A percentile compares a stretch with the other conserved stretches of the same genome.
These are phyloP conservation scores for Tuberolachnus salignus DNA, from an alignment of 2,888 invertebrate genomes.

Conservation along the genomic window DNA sequence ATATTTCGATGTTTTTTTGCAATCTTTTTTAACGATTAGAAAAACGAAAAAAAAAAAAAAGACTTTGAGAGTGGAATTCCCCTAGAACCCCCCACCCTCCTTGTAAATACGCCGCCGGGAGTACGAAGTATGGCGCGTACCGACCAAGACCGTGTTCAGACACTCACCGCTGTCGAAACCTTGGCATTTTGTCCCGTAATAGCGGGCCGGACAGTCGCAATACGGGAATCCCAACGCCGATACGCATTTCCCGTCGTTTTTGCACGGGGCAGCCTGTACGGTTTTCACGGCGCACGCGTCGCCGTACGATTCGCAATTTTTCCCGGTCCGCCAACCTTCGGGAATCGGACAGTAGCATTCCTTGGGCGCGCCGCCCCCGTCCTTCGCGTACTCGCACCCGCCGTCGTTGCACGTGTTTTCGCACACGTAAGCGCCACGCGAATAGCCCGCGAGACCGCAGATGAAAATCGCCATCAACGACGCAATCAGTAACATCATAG, in stretches of 20 bases:
- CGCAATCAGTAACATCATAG: too few species aligned
- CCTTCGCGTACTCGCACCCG: not conserved
- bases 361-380: not conserved
- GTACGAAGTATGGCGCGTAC: too few species aligned
- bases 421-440: not conserved
- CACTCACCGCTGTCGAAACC: not conserved
- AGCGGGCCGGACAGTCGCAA: not conserved
- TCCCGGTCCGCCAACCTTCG: not conserved
- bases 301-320: not conserved
- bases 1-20: too few species aligned
- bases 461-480: too few species aligned
- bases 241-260: not conserved
- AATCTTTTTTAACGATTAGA: not conserved
- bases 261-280: not conserved
- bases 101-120: too few species aligned
- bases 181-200: not conserved
- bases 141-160: not conserved
- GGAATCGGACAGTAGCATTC: conserved; percentile 12
- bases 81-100: too few species aligned
- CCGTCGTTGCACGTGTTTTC: conserved; percentile 20
- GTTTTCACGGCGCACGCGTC: not conserved
- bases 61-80: too few species aligned
- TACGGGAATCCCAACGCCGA: not conserved
- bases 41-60: too few species aligned
- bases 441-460: not conserved